Percentiles rank a stretch among this genome's conserved stretches.
phyloP scores from a whole-genome alignment of 2,113 vertebrate species.

The Vimba vimba region DNA sequence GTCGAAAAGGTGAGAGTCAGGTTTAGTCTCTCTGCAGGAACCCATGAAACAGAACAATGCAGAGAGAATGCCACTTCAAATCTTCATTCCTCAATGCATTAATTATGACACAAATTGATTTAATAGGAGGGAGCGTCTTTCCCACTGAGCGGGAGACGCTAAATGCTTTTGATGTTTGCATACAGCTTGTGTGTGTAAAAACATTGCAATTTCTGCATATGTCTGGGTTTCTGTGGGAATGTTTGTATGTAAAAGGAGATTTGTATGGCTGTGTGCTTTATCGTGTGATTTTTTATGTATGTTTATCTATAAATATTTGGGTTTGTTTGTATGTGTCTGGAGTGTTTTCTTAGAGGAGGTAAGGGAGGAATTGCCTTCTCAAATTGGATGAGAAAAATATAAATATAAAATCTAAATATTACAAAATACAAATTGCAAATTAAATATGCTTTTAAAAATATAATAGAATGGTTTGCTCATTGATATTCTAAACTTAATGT shows the following conservation, averaged over 20 bases:
- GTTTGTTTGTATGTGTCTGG: neutral
- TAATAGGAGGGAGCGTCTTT: constrained; percentile 27
- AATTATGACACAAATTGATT: constrained; percentile 43
- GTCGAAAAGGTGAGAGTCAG: constrained; percentile 1
- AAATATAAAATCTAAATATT: too few species aligned
- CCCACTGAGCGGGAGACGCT: constrained; percentile 12
- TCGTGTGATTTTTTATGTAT: neutral
- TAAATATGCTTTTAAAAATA: neutral
- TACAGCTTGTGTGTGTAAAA: neutral
- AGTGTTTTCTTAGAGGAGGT: neutral
- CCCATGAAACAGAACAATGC: constrained; percentile 5
- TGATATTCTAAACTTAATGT: neutral
- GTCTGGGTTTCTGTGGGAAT: constrained; percentile 13
- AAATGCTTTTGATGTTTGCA: constrained; percentile 24
- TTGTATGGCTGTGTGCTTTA: neutral
- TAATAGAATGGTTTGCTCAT: neutral
- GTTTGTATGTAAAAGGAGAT: neutral
- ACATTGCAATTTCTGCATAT: neutral
- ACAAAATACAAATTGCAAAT: too few species aligned
- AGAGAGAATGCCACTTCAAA: constrained; percentile 4
- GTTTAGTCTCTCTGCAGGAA: neutral
- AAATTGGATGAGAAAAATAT: neutral
- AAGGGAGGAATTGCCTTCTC: neutral
- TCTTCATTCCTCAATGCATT: constrained; percentile 10
- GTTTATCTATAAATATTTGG: constrained; percentile 15